Percentiles rank a stretch among this genome's conserved stretches.
Conservation (phyloP, 1,140 invertebrate species). For the fruit fly (Drosophila melanogaster) region Release_6_plus_ISO1_MT NC_004354.4:6669501-6670000, state of each 20-base stretch:
- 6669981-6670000: conserved; percentile 19
- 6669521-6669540: conserved; percentile 12
- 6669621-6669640: conserved; percentile 8
- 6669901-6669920: conserved; percentile 39
- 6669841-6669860: conserved; percentile 6
- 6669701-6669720: conserved; percentile 13
- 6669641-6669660: conserved; percentile 8
- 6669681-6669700: conserved; percentile 1
- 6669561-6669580: conserved; percentile 7
- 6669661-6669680: not conserved
- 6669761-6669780: not conserved
- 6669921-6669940: conserved; percentile 30
- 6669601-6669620: conserved; percentile 7
- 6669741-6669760: conserved; percentile 2
- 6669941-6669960: conserved; percentile 24
- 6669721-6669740: conserved; percentile 10
- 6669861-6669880: conserved; percentile 48
- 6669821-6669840: not conserved
- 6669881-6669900: conserved; percentile 43
- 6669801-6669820: not conserved
- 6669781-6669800: not conserved
- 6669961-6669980: conserved; percentile 8
- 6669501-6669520: not conserved
- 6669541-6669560: conserved; percentile 19
- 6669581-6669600: not conserved